Evolutionary conservation across 2,888 invertebrate genomes (phyloP).

Genomic region (Athripsodes cinereus): DNA sequence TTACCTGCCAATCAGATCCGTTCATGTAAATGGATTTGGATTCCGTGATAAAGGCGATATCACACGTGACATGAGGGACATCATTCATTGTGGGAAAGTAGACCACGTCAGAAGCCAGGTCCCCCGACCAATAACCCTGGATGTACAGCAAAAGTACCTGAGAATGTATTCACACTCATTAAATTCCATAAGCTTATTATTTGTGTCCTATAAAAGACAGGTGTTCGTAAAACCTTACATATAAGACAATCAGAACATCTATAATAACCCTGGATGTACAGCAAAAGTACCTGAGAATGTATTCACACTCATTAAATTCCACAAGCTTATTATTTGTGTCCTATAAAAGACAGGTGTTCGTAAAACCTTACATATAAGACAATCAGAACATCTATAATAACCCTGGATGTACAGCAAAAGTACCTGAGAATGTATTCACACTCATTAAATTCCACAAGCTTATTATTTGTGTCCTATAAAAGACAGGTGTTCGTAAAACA

Average conservation of each 20-base stretch:
- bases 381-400: no score
- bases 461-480: no score
- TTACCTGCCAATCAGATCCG: constrained; percentile 56
- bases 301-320: no score
- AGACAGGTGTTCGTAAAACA: no score
- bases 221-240: no score
- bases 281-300: constrained; percentile 30
- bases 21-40: constrained; percentile 55
- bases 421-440: background rate
- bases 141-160: constrained; percentile 43
- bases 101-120: constrained; percentile 48
- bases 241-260: no score
- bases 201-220: no score
- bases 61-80: constrained; percentile 43
- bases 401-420: constrained; percentile 53
- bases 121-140: constrained; percentile 53
- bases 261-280: constrained; percentile 55
- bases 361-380: no score
- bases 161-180: background rate
- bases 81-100: constrained; percentile 40
- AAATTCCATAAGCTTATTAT: no score
- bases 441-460: no score
- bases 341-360: no score
- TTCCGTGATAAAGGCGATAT: constrained; percentile 51
- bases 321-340: no score